Conservation (phyloP, 2,888 invertebrate species). For the Vesta saturnalis region DNA sequence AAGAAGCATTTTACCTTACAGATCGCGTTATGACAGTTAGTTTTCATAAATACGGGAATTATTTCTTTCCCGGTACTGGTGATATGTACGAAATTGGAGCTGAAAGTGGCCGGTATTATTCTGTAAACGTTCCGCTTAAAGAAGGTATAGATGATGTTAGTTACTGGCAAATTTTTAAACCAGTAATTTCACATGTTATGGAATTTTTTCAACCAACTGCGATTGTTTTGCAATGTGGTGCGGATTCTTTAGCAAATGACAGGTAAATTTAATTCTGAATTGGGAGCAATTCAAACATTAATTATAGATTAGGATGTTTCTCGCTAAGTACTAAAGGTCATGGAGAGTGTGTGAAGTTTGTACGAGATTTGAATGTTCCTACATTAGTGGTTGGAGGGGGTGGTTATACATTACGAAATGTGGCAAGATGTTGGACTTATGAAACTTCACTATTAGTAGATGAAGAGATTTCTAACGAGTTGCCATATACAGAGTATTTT, state of each 20-base stretch:
- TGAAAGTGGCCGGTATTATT: conserved; percentile 95
- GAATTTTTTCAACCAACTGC: conserved; percentile 96
- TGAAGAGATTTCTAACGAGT: conserved; percentile 91
- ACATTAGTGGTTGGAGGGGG: conserved; percentile 74
- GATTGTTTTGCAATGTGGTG: conserved; percentile 97
- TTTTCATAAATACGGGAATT: conserved; percentile 98
- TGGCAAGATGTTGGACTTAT: conserved; percentile 98
- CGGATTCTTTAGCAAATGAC: conserved; percentile 97
- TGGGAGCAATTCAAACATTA: neutral
- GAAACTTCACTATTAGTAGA: conserved; percentile 95
- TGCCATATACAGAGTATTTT: conserved; percentile 95
- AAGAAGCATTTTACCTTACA: conserved; percentile 97
- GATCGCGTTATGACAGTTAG: conserved; percentile 99
- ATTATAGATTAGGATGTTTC: conserved; percentile 87
- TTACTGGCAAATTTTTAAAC: conserved; percentile 92
- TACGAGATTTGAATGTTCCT: conserved; percentile 91
- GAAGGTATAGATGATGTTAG: conserved; percentile 97
- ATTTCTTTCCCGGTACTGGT: conserved; percentile 98
- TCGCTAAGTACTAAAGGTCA: conserved; percentile 94
- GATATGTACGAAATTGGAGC: conserved; percentile 99
- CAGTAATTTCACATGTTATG: conserved; percentile 93
- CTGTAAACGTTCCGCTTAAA: conserved; percentile 97
- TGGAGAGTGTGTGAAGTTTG: conserved; percentile 97
- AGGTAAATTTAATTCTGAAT: conserved; percentile 54
- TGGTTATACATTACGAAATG: conserved; percentile 92